A percentile compares a stretch with the other conserved stretches of the same genome.
Conservation (phyloP, 2,888 invertebrate genomes). For the Vandiemenella viatica region DNA sequence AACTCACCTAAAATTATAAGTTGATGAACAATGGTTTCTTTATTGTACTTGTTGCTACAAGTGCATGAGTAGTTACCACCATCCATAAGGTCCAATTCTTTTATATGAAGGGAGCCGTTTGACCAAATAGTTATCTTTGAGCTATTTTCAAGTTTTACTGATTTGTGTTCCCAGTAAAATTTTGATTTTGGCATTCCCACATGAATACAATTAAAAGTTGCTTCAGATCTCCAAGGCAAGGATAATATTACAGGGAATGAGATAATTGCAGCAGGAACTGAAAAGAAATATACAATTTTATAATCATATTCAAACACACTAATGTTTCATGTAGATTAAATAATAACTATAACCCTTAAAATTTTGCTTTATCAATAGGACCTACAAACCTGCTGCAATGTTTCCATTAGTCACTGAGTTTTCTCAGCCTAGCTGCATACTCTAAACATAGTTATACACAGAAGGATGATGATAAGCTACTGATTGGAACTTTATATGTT, state of each 20-base stretch:
- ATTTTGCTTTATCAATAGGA: too few relatives aligned
- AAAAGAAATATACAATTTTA: too few relatives aligned
- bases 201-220: conserved; percentile 18
- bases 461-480: too few relatives aligned
- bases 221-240: conserved; percentile 23
- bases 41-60: conserved; percentile 17
- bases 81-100: conserved; percentile 21
- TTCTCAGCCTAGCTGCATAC: too few relatives aligned
- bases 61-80: conserved; percentile 21
- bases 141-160: neutral
- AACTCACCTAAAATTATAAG: conserved; percentile 19
- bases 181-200: conserved; percentile 25
- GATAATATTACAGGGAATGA: conserved; percentile 24
- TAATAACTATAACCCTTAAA: too few relatives aligned
- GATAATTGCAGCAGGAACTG: conserved; percentile 26
- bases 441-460: too few relatives aligned
- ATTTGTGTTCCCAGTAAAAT: neutral
- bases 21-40: conserved; percentile 17
- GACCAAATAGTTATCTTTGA: neutral
- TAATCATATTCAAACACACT: too few relatives aligned
- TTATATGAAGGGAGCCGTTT: conserved; percentile 22
- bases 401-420: too few relatives aligned
- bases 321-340: too few relatives aligned
- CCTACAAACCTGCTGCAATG: too few relatives aligned
- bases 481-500: too few relatives aligned